Evolutionary conservation across 2,797 vertebrate species (phyloP).

Genomic region (Macropodus opercularis): DNA sequence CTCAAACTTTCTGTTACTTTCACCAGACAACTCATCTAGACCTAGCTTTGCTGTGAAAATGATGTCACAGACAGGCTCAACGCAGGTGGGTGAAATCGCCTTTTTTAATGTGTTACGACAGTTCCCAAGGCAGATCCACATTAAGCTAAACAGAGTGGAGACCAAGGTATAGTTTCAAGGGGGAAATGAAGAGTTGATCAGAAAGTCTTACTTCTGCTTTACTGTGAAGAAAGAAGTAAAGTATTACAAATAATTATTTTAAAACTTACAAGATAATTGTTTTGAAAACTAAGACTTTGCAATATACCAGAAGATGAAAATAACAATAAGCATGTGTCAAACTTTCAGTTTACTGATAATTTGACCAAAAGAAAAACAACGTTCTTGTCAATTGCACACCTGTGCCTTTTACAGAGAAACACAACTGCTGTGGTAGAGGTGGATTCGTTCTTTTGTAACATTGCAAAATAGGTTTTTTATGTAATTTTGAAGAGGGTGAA

Average conservation of each 20-base stretch:
- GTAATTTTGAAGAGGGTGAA: too few relatives aligned
- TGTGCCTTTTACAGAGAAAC: conserved; percentile 49
- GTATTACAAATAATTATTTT: neutral
- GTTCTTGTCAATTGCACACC: conserved; percentile 44
- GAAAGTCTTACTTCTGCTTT: conserved; percentile 56
- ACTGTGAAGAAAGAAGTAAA: neutral
- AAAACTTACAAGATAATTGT: too few relatives aligned
- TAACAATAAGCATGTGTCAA: conserved; percentile 19
- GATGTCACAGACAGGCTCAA: neutral
- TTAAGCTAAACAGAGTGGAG: neutral
- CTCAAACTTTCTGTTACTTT: conserved; percentile 34
- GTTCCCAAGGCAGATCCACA: neutral
- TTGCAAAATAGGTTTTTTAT: neutral
- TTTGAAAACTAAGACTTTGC: neutral
- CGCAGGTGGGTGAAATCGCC: neutral
- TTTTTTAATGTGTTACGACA: too few relatives aligned
- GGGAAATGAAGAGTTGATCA: conserved; percentile 28
- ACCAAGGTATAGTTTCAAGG: conserved; percentile 12
- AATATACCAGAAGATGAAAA: conserved; percentile 38
- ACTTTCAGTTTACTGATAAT: conserved; percentile 9
- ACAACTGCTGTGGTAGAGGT: conserved; percentile 9
- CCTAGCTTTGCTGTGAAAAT: neutral
- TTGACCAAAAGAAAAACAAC: neutral
- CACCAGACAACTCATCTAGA: conserved; percentile 20
- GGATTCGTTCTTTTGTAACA: neutral